Conservation (phyloP, 1,140 invertebrate species). For the Scaptomyza pallida region DNA sequence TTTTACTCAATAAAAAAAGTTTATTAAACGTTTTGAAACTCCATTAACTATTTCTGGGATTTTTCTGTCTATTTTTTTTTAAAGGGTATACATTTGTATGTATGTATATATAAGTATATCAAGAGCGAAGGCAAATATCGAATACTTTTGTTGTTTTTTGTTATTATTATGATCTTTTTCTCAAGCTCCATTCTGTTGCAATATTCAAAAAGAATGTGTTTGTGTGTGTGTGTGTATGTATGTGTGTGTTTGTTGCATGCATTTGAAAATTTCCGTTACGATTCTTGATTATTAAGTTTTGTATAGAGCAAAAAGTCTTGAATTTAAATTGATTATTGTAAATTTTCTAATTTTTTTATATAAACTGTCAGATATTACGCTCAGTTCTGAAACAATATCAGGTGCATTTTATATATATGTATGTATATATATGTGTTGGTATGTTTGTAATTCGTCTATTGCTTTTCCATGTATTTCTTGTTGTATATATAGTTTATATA, state of each 20-base stretch:
- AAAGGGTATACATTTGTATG: background rate
- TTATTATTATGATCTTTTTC: constrained; percentile 52
- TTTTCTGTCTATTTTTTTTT: background rate
- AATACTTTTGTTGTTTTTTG: constrained; percentile 79
- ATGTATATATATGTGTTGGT: constrained; percentile 12
- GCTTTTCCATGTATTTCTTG: constrained; percentile 45
- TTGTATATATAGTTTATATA: constrained; percentile 10
- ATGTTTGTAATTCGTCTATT: constrained; percentile 61
- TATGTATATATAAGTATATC: constrained; percentile 63
- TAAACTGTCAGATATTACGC: constrained; percentile 62
- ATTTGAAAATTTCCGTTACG: no score
- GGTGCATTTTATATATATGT: constrained; percentile 29
- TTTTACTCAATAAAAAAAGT: constrained; percentile 55
- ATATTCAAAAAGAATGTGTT: constrained; percentile 58
- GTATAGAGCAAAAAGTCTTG: no score
- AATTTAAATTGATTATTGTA: constrained; percentile 12
- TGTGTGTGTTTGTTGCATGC: constrained; percentile 4
- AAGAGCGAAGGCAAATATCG: constrained; percentile 81
- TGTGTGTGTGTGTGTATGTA: constrained; percentile 32
- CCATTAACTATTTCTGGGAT: constrained; percentile 16
- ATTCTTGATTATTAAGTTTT: no score
- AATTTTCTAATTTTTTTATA: constrained; percentile 5
- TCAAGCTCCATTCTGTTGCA: constrained; percentile 59
- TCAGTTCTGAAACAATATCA: constrained; percentile 65
- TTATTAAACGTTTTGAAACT: constrained; percentile 41